Conservation (phyloP, 2,888 invertebrate genomes). For the Drosophila limbata region DNA sequence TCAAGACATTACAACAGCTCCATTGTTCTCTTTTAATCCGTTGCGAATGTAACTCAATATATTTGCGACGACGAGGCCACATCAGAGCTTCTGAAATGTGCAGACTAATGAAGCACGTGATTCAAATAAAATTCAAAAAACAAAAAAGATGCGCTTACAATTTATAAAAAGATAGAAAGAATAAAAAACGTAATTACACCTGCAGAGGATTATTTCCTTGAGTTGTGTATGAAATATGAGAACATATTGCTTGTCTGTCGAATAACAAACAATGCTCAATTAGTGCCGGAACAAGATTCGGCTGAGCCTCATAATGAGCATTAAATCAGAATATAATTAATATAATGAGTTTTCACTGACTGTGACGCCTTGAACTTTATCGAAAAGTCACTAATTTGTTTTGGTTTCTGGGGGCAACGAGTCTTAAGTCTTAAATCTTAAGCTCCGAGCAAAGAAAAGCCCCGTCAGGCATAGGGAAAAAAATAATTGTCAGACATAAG, state of each 20-base stretch:
- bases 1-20: constrained; percentile 8
- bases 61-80: background rate
- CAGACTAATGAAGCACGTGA: constrained; percentile 71
- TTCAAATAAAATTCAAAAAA: constrained; percentile 56
- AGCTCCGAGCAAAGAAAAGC: constrained; percentile 22
- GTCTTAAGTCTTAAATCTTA: constrained; percentile 23
- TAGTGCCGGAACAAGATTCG: constrained; percentile 5
- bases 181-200: constrained; percentile 3
- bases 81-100: constrained; percentile 5
- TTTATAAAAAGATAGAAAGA: background rate
- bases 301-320: constrained; percentile 28
- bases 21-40: constrained; percentile 14
- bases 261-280: constrained; percentile 6
- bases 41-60: constrained; percentile 16
- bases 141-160: background rate
- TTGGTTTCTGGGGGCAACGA: constrained; percentile 22
- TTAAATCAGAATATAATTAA: constrained; percentile 31
- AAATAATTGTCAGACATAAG: constrained; percentile 43
- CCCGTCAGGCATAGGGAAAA: constrained; percentile 20
- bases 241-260: background rate
- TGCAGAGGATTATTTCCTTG: background rate
- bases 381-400: constrained; percentile 35
- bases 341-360: constrained; percentile 30
- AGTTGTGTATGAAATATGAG: constrained; percentile 3
- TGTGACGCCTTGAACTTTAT: constrained; percentile 17